Evolutionary conservation across 2,888 invertebrate genomes (phyloP).

Genomic region (Lithodes maja): DNA sequence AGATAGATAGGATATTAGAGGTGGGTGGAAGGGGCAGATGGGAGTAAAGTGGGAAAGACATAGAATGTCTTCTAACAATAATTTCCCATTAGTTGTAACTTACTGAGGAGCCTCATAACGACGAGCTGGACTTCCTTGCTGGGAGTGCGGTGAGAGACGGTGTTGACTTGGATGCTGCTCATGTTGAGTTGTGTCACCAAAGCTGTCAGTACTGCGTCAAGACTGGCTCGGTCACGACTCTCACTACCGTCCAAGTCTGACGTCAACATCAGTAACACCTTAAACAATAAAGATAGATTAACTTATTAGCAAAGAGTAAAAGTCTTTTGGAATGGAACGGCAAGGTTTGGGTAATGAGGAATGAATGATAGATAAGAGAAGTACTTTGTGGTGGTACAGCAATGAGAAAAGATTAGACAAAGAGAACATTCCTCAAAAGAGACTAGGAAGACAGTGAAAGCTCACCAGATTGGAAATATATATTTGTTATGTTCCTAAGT

Average conservation of each 20-base stretch:
- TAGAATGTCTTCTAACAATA: background rate
- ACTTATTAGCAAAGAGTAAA: too few relatives aligned
- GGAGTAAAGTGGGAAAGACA: too few relatives aligned
- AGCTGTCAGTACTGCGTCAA: slow-evolving; percentile 84
- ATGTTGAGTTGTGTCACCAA: slow-evolving; percentile 78
- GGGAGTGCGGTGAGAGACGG: slow-evolving; percentile 79
- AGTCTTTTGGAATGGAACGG: too few relatives aligned
- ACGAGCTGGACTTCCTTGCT: slow-evolving; percentile 90
- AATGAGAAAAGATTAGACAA: too few relatives aligned
- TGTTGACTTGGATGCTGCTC: slow-evolving; percentile 71
- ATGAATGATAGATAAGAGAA: too few relatives aligned
- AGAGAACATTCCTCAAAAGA: too few relatives aligned
- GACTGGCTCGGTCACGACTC: slow-evolving; percentile 85
- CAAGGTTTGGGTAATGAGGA: too few relatives aligned
- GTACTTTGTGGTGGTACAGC: too few relatives aligned
- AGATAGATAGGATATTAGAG: too few relatives aligned
- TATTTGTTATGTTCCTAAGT: background rate
- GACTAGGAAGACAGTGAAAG: too few relatives aligned
- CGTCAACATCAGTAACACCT: slow-evolving; percentile 91
- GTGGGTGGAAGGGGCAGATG: too few relatives aligned
- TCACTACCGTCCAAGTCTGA: slow-evolving; percentile 92
- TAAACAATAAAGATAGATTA: too few relatives aligned
- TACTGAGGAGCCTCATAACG: slow-evolving; percentile 89
- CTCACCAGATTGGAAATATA: background rate
- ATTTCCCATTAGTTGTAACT: slow-evolving; percentile 75